Evolutionary conservation across 2,113 vertebrate species (phyloP), one percentile per base, ranked within the genome.

Genomic region (Eulemur macaco): DNA sequence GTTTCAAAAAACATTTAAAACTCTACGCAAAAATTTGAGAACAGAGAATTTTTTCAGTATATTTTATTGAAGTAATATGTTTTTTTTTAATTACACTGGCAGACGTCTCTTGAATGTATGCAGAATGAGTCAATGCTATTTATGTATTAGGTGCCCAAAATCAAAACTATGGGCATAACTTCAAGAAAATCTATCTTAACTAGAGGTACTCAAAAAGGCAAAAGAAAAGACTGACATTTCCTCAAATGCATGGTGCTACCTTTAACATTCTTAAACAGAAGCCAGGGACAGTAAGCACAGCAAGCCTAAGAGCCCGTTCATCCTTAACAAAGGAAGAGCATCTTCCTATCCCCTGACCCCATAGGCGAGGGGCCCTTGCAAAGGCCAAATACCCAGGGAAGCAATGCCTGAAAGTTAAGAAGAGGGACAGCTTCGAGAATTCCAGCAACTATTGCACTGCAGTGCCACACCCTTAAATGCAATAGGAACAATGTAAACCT

Each of bases 361-460:
- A 0, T 0, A 37, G 39, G 60, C 47, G 86, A 58, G 25, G 1
- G 56, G 54, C 15, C 31, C 42, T 11, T 25, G 45, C 90, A 52
- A 87, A 89, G 13, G 31, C n/a, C 47, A 64, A 31, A 52, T 12
- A 5, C 60, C 27, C 37, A 8, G 6, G 68, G 10, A 64, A 45
- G 71, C 20, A 23, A 37, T 15, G 37, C 17, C 58, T 0, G 1
- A 29, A 56, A 20, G 15, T 31, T 68, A 50, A 78, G 20, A 27
- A 31, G 8, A 76, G 29, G 29, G 23, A 23, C 47, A 4, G 20
- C 25, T 13, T 13, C 1, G 25, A 27, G 56, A 27, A 45, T 27
- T 2, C 13, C 23, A 27, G 9, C 6, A 31, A 15, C 21, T 0
- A 7, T 29, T 0, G 1, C 7, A n/a, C 2, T 0, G 1, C 9